These are phyloP conservation scores for Omphaloscelis lunosa DNA, from an alignment of 2,888 invertebrate species.

Conservation along the genomic window DNA sequence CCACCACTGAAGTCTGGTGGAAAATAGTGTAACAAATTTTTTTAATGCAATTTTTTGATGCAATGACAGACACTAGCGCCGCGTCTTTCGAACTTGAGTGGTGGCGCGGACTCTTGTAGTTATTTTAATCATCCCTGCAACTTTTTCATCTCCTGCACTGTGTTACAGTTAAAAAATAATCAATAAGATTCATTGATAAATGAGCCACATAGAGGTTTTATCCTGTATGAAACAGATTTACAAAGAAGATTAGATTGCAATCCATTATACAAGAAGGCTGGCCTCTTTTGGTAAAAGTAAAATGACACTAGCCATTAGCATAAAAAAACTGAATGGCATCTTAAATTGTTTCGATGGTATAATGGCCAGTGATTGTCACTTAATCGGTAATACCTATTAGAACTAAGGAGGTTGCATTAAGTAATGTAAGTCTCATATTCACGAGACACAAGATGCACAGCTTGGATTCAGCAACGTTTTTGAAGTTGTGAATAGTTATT, in stretches of 20 bases:
- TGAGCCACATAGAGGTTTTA: too few species aligned
- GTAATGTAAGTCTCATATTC: not conserved
- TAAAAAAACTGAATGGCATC: not conserved
- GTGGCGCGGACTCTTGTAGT: too few species aligned
- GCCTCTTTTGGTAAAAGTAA: not conserved
- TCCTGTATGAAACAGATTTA: not conserved
- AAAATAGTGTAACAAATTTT: too few species aligned
- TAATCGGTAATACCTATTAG: too few species aligned
- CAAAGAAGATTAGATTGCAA: not conserved
- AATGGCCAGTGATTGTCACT: conserved; percentile 1
- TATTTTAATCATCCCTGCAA: not conserved
- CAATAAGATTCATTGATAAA: not conserved
- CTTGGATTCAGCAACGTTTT: not conserved
- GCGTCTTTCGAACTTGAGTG: too few species aligned
- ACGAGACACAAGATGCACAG: not conserved
- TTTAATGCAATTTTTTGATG: too few species aligned
- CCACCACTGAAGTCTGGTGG: too few species aligned
- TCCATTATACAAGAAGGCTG: not conserved
- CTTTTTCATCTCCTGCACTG: not conserved
- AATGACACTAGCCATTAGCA: not conserved
- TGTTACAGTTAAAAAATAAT: not conserved
- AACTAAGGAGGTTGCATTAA: not conserved
- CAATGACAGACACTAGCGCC: too few species aligned
- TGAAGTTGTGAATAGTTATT: too few species aligned
- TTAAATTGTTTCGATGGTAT: not conserved